phyloP scores from a whole-genome alignment of 37 sponge, comb jelly and placozoan genomes.

The Corticium candelabrum region DNA sequence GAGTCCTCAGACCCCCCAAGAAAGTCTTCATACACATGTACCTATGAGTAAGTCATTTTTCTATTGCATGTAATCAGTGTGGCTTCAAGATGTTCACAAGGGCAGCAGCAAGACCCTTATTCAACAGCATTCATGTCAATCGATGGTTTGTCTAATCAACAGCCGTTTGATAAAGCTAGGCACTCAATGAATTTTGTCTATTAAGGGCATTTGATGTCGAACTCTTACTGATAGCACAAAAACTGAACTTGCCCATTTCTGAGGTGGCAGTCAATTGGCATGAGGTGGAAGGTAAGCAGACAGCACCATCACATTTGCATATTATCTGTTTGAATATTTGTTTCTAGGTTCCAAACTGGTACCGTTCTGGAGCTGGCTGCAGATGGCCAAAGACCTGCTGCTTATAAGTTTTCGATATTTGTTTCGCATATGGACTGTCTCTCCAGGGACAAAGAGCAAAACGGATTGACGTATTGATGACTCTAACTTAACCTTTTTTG shows the following conservation, averaged over 20 bases:
- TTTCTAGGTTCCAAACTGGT: constrained; percentile 80
- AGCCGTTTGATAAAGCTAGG: neutral
- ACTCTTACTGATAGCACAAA: constrained; percentile 79
- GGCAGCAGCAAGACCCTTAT: constrained; percentile 57
- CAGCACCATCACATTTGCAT: neutral
- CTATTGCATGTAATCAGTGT: no score
- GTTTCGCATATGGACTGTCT: neutral
- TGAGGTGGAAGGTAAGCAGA: constrained; percentile 78
- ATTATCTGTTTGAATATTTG: neutral
- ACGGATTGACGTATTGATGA: no score
- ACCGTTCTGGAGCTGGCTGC: constrained; percentile 85
- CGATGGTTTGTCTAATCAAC: constrained; percentile 49
- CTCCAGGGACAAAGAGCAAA: neutral
- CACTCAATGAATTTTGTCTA: neutral
- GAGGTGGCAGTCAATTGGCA: constrained; percentile 98
- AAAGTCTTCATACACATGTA: neutral
- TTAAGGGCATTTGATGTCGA: constrained; percentile 99
- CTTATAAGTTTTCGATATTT: constrained; percentile 73
- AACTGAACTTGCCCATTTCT: constrained; percentile 63
- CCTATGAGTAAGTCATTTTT: no score
- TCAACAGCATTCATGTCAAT: constrained; percentile 71
- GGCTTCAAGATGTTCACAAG: constrained; percentile 95
- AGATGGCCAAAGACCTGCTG: constrained; percentile 91
- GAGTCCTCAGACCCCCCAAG: no score
- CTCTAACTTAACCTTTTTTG: no score